These are phyloP conservation scores for Machimus rusticus DNA, from an alignment of 2,888 invertebrate genomes.

Conservation along the genomic window DNA sequence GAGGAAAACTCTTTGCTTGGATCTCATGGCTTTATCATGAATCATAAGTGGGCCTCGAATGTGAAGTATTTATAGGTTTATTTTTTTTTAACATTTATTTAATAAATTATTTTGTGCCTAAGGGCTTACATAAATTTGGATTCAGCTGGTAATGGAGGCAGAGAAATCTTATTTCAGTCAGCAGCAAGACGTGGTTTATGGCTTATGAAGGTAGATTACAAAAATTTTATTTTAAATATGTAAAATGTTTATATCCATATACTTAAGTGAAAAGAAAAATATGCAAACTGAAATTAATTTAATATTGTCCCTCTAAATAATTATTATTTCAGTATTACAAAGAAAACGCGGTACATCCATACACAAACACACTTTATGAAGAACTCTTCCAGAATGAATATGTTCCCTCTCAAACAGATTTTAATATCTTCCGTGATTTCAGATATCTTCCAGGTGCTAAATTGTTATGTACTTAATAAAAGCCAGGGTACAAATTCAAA, in stretches of 20 bases:
- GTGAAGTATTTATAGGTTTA: slow-evolving; percentile 61
- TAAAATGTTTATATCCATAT: too few species aligned
- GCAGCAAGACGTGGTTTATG: slow-evolving; percentile 75
- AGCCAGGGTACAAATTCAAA: not conserved
- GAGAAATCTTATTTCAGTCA: slow-evolving; percentile 89
- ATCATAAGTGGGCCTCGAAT: slow-evolving; percentile 82
- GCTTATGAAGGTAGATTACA: slow-evolving; percentile 66
- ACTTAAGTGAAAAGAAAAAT: too few species aligned
- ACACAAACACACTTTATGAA: slow-evolving; percentile 67
- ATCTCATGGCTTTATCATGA: slow-evolving; percentile 73
- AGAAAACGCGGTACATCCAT: slow-evolving; percentile 66
- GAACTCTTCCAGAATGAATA: slow-evolving; percentile 72
- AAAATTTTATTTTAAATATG: not conserved
- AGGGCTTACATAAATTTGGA: slow-evolving; percentile 88
- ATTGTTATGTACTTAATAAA: not conserved
- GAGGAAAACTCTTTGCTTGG: slow-evolving; percentile 74
- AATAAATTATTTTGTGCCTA: not conserved
- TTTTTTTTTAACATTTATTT: not conserved
- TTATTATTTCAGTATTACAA: slow-evolving; percentile 61
- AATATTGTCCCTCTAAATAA: too few species aligned
- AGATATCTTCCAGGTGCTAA: slow-evolving; percentile 68
- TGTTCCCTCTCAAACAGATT: slow-evolving; percentile 75
- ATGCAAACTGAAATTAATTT: too few species aligned
- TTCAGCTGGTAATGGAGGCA: slow-evolving; percentile 90
- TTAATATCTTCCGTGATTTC: slow-evolving; percentile 71